Evolutionary conservation across 2,797 vertebrate genomes (phyloP).

Genomic region (Vipera ursinii): DNA sequence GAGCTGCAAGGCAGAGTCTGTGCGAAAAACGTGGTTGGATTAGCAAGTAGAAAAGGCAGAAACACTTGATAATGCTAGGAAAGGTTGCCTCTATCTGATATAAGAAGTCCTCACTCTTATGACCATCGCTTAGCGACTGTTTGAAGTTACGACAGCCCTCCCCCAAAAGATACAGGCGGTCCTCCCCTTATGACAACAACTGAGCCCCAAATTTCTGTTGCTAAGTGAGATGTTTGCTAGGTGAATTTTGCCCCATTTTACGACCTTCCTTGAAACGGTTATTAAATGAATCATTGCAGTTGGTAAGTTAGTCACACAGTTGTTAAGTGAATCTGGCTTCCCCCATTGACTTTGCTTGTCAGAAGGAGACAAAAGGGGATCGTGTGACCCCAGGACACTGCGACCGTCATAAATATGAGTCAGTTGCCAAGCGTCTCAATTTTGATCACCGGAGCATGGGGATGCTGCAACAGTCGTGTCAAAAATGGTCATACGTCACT

Average conservation of each 20-base stretch:
- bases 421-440: neutral
- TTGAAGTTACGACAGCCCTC: neutral
- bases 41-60: neutral
- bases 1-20: neutral
- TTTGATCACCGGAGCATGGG: neutral
- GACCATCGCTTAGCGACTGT: neutral
- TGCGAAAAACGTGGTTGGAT: neutral
- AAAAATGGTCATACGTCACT: neutral
- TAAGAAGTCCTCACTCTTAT: neutral
- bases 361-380: too few species aligned
- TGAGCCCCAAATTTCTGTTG: neutral
- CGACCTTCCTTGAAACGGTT: neutral
- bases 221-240: neutral
- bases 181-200: neutral
- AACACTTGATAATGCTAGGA: neutral
- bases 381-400: too few species aligned
- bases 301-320: neutral
- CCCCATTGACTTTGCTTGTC: too few species aligned
- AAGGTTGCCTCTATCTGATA: neutral
- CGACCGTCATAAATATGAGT: too few species aligned
- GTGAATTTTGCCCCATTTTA: neutral
- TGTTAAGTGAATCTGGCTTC: neutral
- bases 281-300: neutral
- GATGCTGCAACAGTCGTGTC: neutral
- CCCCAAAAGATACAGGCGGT: neutral